These are phyloP conservation scores for Hypocryptadius cinnamomeus DNA, from an alignment of 2,113 vertebrate genomes.

Conservation along the genomic window DNA sequence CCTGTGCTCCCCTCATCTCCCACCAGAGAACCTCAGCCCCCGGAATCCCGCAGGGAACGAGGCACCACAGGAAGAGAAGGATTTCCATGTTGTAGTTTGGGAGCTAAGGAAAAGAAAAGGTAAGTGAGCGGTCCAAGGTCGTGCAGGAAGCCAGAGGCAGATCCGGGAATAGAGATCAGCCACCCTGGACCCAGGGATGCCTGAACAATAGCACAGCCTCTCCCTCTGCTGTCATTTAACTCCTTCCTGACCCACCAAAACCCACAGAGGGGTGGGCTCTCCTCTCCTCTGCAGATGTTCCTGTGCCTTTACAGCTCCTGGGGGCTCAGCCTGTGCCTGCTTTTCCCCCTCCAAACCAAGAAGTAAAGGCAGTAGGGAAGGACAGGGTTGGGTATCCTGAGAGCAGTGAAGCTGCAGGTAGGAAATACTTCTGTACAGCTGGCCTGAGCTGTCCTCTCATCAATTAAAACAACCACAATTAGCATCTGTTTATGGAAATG, in stretches of 20 bases:
- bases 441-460: neutral
- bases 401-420: neutral
- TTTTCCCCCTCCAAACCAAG: neutral
- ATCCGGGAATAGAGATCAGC: slow-evolving; percentile 59
- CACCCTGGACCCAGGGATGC: slow-evolving; percentile 26
- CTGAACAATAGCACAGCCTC: slow-evolving; percentile 58
- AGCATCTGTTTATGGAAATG: neutral
- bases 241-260: slow-evolving; percentile 27
- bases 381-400: neutral
- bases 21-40: neutral
- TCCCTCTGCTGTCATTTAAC: slow-evolving; percentile 40
- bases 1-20: neutral
- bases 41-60: neutral
- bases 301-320: neutral
- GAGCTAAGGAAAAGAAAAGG: slow-evolving; percentile 49
- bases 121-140: slow-evolving; percentile 28
- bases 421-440: neutral
- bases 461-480: neutral
- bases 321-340: neutral
- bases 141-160: slow-evolving; percentile 52
- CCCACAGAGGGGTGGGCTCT: neutral
- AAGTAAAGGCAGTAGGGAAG: neutral
- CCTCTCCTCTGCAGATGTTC: neutral
- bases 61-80: slow-evolving; percentile 6
- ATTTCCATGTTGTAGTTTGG: neutral